These are phyloP conservation scores for Tethea ocularis DNA, from an alignment of 2,888 invertebrate species.

Conservation along the genomic window DNA sequence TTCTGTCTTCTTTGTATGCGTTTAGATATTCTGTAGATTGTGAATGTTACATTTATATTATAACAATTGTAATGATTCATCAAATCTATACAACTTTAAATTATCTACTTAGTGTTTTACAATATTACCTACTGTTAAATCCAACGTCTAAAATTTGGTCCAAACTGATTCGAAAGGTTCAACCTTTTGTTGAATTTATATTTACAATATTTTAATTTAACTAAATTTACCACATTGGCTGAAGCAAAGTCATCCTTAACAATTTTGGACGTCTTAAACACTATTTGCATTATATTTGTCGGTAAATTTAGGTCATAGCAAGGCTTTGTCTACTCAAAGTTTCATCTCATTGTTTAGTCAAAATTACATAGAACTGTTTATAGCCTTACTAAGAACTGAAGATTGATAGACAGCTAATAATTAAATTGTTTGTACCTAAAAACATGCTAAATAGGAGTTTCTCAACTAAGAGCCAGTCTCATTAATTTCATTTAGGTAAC, in stretches of 20 bases:
- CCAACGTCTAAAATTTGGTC: too few species aligned
- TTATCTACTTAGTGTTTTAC: too few species aligned
- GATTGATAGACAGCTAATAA: slow-evolving; percentile 6
- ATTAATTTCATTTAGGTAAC: not conserved
- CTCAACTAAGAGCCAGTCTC: not conserved
- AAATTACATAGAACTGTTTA: slow-evolving; percentile 6
- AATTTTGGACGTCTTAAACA: slow-evolving; percentile 18
- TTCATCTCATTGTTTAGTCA: slow-evolving; percentile 18
- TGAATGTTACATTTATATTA: not conserved
- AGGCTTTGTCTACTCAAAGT: slow-evolving; percentile 17
- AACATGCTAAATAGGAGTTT: not conserved
- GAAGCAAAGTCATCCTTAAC: slow-evolving; percentile 4
- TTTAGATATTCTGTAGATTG: not conserved
- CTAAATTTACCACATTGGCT: not conserved
- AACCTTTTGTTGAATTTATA: not conserved
- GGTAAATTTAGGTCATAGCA: slow-evolving; percentile 12
- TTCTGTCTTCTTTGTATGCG: slow-evolving; percentile 10
- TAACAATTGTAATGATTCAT: not conserved
- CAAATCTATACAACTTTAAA: not conserved
- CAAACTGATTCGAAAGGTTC: too few species aligned
- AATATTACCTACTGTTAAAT: too few species aligned
- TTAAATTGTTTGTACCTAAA: not conserved
- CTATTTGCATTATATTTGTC: slow-evolving; percentile 23
- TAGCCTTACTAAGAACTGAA: not conserved
- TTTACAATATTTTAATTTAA: too few species aligned